Conservation (phyloP, 2,113 vertebrate genomes). For the Artemisiospiza belli region DNA sequence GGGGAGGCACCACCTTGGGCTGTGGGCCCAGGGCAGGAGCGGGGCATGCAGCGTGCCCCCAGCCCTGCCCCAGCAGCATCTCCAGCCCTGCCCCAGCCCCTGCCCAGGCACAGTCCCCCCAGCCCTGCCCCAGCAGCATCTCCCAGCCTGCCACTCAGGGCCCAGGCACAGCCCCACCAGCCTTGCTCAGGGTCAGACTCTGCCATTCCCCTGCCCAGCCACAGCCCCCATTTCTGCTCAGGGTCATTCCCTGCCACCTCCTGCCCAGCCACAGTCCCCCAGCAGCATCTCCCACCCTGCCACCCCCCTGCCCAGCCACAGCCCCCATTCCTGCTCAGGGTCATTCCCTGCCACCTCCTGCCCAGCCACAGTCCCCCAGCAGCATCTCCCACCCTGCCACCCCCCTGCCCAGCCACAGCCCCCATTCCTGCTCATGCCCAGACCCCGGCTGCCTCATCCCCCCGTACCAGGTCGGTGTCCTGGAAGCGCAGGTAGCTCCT, state of each 20-base stretch:
- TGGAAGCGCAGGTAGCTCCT: constrained; percentile 81
- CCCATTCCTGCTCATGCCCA: rapidly evolving
- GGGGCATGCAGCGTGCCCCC: rapidly evolving
- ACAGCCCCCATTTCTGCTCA: rapidly evolving
- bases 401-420: background rate
- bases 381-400: no score
- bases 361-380: no score
- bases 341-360: background rate
- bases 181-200: no score
- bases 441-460: background rate
- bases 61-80: rapidly evolving
- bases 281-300: background rate
- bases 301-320: no score
- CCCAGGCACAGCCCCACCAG: background rate
- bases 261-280: no score
- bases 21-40: rapidly evolving
- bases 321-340: no score
- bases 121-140: background rate
- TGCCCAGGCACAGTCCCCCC: no score
- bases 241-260: no score
- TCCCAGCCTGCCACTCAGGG: no score
- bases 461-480: constrained; percentile 86
- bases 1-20: rapidly evolving
- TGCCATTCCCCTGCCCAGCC: no score
- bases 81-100: no score